Percentiles rank a stretch among this genome's conserved stretches.
These are phyloP conservation scores for Drosophila sordidapex DNA, from an alignment of 2,888 invertebrate species.

Conservation along the genomic window DNA sequence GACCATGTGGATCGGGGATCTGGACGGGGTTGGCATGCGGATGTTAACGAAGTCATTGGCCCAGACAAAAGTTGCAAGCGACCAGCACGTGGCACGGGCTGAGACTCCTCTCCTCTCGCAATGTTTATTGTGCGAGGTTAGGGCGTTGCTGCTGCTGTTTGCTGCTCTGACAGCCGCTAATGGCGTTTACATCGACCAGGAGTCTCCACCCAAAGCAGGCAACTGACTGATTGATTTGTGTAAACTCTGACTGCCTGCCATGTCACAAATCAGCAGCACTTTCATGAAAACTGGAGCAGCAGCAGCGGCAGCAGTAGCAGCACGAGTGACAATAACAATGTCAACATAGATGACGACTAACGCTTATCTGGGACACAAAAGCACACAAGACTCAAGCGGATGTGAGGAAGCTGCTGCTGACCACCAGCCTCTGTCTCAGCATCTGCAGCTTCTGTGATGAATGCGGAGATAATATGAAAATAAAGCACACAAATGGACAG, in stretches of 20 bases:
- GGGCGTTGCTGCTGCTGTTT: slow-evolving; percentile 57
- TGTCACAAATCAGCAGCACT: slow-evolving; percentile 49
- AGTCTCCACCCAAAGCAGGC: slow-evolving; percentile 2
- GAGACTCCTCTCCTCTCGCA: not conserved
- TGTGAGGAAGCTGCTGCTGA: slow-evolving; percentile 25
- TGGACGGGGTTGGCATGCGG: slow-evolving; percentile 19
- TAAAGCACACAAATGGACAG: slow-evolving; percentile 32
- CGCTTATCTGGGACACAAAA: slow-evolving; percentile 53
- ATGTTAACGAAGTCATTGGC: slow-evolving; percentile 74
- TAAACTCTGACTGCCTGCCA: slow-evolving; percentile 68
- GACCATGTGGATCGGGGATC: slow-evolving; percentile 8
- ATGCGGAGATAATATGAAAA: slow-evolving; percentile 65
- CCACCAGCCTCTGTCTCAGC: slow-evolving; percentile 7
- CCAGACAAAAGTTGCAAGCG: slow-evolving; percentile 50
- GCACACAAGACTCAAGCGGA: slow-evolving; percentile 24
- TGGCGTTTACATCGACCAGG: slow-evolving; percentile 50
- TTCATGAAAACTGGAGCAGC: slow-evolving; percentile 31
- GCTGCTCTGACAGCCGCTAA: slow-evolving; percentile 48
- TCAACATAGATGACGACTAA: slow-evolving; percentile 35
- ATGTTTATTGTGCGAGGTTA: slow-evolving; percentile 69
- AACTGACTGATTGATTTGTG: slow-evolving; percentile 71
- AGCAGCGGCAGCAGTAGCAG: not conserved
- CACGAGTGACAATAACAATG: slow-evolving; percentile 5
- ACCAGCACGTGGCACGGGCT: slow-evolving; percentile 63
- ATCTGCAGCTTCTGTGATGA: slow-evolving; percentile 51